A percentile compares a stretch with the other conserved stretches of the same genome.
Evolutionary conservation across 2,797 vertebrate species (phyloP).

Genomic region (Phoebastria nigripes): DNA sequence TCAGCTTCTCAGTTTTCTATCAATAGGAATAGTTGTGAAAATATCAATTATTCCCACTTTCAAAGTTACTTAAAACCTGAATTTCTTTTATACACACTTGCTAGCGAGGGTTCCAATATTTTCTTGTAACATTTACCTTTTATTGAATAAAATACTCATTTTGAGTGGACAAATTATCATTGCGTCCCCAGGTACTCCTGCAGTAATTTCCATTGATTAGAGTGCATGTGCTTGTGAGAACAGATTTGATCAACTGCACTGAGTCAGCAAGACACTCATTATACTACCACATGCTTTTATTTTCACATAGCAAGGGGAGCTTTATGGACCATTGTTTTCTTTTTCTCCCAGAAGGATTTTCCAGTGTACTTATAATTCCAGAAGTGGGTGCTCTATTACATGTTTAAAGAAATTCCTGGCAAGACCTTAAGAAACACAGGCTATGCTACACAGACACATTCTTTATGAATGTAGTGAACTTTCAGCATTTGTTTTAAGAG

Average conservation of each 20-base stretch:
- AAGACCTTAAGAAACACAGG: background rate
- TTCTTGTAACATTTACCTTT: background rate
- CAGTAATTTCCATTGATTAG: slow-evolving; percentile 21
- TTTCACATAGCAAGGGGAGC: background rate
- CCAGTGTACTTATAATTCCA: background rate
- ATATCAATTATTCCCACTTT: background rate
- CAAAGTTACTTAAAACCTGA: background rate
- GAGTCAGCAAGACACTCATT: slow-evolving; percentile 30
- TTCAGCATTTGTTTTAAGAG: background rate
- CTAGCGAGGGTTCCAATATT: background rate
- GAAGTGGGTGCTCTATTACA: background rate
- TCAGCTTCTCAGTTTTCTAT: background rate
- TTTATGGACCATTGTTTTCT: slow-evolving; percentile 7
- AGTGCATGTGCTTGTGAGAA: background rate
- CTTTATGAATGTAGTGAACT: background rate
- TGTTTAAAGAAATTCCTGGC: background rate
- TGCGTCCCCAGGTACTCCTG: background rate
- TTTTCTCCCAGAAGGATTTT: slow-evolving; percentile 28
- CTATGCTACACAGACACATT: background rate
- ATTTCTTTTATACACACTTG: background rate
- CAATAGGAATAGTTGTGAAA: background rate
- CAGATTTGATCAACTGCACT: slow-evolving; percentile 10
- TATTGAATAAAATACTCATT: background rate
- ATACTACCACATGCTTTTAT: slow-evolving; percentile 36
- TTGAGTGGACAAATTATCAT: background rate